Evolutionary conservation across 2,888 invertebrate genomes (phyloP), one percentile per base, ranked within the genome.

Genomic region (Chloroclystis v-ata): DNA sequence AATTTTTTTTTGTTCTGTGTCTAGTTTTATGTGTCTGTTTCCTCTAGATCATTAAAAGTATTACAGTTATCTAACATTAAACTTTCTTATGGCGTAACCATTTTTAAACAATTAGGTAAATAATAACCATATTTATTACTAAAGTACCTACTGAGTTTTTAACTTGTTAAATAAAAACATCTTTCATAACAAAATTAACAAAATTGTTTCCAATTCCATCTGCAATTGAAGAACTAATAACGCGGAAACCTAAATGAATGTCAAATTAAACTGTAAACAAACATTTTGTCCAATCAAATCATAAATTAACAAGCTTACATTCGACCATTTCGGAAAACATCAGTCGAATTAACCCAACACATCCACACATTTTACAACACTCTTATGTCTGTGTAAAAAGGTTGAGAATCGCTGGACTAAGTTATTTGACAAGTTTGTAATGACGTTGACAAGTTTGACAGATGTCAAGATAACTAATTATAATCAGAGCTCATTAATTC

Each of bases 381-480:
- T 3, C 41, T 25, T 42, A 37, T 8, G 7, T 1, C 6, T 9
- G 2, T 28, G 7, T 1, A 1, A 10, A 32, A 32, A 28, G n/a
- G 43, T 39, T 35, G 12, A 43, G 35, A 29, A 25, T 48, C 9
- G 12, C 12, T 11, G 8, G 9, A 11, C 7, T 11, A 8, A 12
- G 8, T 28, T 20, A 5, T 10, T 29, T n/a, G 24, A 30, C 30
- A 38, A 38, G 9, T 30, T 37, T 25, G 30, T 29, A 43, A 41
- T 40, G 37, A 26, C 58, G 61, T 65, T 67, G 75, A 77, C 75
- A 75, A 63, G 67, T 68, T 62, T 75, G 82, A 84, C 81, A 82
- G 70, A 57, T 78, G 84, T 83, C 82, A 76, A 61, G 61, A 62
- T 60, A 78, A 67, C 71, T 75, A 78, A 80, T 82, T 75, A 75